Evolutionary conservation across 1,140 invertebrate species (phyloP).

Genomic region (Drosophila albomicans): DNA sequence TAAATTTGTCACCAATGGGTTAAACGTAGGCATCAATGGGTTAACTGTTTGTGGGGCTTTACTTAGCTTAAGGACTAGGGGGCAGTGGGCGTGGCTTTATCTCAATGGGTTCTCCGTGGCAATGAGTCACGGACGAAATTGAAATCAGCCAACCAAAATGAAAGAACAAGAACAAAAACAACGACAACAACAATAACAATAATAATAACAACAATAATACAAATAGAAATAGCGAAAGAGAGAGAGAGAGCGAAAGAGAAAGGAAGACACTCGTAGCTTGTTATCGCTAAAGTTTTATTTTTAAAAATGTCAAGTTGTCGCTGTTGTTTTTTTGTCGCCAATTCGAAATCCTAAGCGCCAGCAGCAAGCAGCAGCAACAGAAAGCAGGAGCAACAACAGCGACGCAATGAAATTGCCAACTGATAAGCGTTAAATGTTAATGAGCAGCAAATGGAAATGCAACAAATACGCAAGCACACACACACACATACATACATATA

Average conservation of each 20-base stretch:
- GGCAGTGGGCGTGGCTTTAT: conserved; percentile 50
- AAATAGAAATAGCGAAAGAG: neutral
- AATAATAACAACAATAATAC: conserved; percentile 1
- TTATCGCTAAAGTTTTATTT: conserved; percentile 45
- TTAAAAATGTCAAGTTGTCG: conserved; percentile 33
- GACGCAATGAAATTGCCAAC: conserved; percentile 21
- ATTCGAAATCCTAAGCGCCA: conserved; percentile 7
- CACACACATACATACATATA: neutral
- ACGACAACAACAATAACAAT: conserved; percentile 25
- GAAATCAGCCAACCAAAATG: conserved; percentile 76
- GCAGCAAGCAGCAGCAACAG: neutral
- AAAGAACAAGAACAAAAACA: conserved; percentile 49
- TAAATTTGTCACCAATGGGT: neutral
- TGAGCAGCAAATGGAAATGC: conserved; percentile 49
- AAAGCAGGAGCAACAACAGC: too few species aligned
- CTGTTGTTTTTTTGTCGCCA: conserved; percentile 13
- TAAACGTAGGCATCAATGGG: neutral
- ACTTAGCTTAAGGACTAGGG: neutral
- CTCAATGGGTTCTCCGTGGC: conserved; percentile 50
- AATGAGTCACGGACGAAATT: conserved; percentile 55
- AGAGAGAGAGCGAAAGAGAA: conserved; percentile 2
- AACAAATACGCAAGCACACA: conserved; percentile 31
- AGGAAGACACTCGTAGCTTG: conserved; percentile 3
- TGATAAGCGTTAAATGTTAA: conserved; percentile 40
- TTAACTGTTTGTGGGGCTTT: neutral